Conservation (phyloP, 2,113 vertebrate genomes). For the Perca flavescens region DNA sequence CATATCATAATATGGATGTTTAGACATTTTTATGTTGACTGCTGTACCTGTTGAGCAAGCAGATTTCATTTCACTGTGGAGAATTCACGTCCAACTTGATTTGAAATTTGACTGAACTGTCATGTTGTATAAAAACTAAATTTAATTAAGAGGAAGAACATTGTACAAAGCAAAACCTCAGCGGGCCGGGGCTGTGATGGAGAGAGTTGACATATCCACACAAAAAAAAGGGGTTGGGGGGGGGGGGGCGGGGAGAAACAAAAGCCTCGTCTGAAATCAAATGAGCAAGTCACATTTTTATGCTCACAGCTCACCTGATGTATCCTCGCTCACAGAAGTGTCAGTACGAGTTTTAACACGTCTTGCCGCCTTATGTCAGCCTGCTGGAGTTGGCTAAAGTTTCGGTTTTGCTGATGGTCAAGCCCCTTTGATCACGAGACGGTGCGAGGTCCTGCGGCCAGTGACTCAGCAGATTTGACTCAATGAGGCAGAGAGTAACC, state of each 20-base stretch:
- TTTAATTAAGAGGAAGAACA: conserved; percentile 43
- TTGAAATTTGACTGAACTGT: conserved; percentile 41
- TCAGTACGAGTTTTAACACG: conserved; percentile 45
- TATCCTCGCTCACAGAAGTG: conserved; percentile 24
- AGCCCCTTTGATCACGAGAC: conserved; percentile 67
- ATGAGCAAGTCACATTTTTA: conserved; percentile 1
- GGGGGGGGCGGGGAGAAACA: not conserved
- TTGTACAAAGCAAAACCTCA: conserved; percentile 23
- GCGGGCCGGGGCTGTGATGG: conserved; percentile 7
- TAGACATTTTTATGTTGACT: not conserved
- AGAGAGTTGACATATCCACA: conserved; percentile 8
- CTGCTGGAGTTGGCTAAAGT: conserved; percentile 26
- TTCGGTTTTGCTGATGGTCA: conserved; percentile 69
- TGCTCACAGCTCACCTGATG: conserved; percentile 20
- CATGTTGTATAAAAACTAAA: conserved; percentile 20
- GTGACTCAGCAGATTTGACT: conserved; percentile 65
- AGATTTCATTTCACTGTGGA: conserved; percentile 25
- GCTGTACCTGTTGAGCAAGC: conserved; percentile 15
- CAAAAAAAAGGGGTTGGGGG: not conserved
- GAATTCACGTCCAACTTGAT: conserved; percentile 14
- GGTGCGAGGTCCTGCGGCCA: conserved; percentile 26
- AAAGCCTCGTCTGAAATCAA: conserved; percentile 10
- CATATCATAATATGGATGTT: not conserved
- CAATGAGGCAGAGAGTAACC: conserved; percentile 52
- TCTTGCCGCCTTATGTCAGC: not conserved